phyloP scores from a whole-genome alignment of 2,797 vertebrate species.

The Cetoscarus ocellatus region DNA sequence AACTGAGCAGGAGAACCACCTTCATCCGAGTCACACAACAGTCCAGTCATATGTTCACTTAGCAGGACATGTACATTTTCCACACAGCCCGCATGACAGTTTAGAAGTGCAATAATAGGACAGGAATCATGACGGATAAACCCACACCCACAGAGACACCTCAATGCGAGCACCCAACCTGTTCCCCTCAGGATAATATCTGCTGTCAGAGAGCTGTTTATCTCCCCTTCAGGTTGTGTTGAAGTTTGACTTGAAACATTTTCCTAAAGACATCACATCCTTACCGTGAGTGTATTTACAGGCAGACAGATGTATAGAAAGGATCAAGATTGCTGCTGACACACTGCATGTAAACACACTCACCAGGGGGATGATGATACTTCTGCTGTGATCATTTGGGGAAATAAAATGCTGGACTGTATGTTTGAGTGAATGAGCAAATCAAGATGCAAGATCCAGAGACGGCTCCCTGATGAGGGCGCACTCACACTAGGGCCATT shows the following conservation, averaged over 20 bases:
- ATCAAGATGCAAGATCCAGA: constrained; percentile 53
- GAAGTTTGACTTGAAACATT: constrained; percentile 43
- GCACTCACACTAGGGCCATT: too few relatives aligned
- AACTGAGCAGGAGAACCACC: constrained; percentile 95
- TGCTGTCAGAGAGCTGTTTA: constrained; percentile 38
- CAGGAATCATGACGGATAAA: neutral
- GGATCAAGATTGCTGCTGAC: neutral
- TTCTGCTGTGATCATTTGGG: neutral
- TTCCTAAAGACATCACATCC: constrained; percentile 14
- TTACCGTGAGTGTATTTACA: constrained; percentile 37
- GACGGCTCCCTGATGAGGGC: neutral
- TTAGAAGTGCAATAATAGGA: constrained; percentile 2
- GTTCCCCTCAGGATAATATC: constrained; percentile 67
- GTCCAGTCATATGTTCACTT: constrained; percentile 92
- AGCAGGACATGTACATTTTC: constrained; percentile 28
- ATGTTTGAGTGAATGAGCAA: constrained; percentile 31
- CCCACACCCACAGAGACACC: constrained; percentile 11
- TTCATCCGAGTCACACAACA: constrained; percentile 99
- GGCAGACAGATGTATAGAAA: constrained; percentile 5
- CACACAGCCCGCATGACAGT: constrained; percentile 18
- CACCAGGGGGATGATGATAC: constrained; percentile 13
- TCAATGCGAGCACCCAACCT: constrained; percentile 17
- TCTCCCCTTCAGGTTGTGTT: constrained; percentile 35
- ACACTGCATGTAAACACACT: constrained; percentile 19
- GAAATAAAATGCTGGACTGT: constrained; percentile 15